Evolutionary conservation across 2,888 invertebrate species (phyloP).

Genomic region (Pterostichus niger): DNA sequence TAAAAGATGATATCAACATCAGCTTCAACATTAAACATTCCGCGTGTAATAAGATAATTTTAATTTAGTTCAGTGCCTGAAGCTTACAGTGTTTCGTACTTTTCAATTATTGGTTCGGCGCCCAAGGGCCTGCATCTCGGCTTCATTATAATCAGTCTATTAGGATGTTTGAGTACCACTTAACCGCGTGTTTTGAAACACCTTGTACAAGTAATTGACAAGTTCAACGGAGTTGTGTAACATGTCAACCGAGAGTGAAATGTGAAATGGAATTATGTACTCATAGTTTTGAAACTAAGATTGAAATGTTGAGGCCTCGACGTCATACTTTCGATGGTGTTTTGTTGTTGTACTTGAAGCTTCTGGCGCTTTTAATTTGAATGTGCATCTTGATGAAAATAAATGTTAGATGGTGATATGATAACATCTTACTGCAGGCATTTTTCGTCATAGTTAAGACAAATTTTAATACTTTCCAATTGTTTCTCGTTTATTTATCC

Average conservation of each 20-base stretch:
- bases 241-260: conserved; percentile 50
- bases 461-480: too few species aligned
- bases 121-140: not conserved
- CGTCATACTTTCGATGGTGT: not conserved
- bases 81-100: conserved; percentile 23
- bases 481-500: too few species aligned
- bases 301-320: not conserved
- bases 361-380: not conserved
- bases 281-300: conserved; percentile 14
- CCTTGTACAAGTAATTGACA: conserved; percentile 62
- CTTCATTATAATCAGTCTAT: conserved; percentile 51
- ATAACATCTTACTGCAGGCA: not conserved
- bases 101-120: conserved; percentile 55
- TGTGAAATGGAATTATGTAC: conserved; percentile 12
- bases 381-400: not conserved
- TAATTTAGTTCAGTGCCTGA: conserved; percentile 1
- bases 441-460: too few species aligned
- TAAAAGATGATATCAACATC: not conserved
- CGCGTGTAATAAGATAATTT: conserved; percentile 1
- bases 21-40: not conserved
- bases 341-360: not conserved
- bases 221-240: conserved; percentile 43
- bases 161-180: conserved; percentile 53
- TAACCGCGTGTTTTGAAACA: conserved; percentile 54
- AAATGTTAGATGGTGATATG: not conserved